phyloP scores from a whole-genome alignment of 2,888 invertebrate genomes.

The Tuta absoluta region DNA sequence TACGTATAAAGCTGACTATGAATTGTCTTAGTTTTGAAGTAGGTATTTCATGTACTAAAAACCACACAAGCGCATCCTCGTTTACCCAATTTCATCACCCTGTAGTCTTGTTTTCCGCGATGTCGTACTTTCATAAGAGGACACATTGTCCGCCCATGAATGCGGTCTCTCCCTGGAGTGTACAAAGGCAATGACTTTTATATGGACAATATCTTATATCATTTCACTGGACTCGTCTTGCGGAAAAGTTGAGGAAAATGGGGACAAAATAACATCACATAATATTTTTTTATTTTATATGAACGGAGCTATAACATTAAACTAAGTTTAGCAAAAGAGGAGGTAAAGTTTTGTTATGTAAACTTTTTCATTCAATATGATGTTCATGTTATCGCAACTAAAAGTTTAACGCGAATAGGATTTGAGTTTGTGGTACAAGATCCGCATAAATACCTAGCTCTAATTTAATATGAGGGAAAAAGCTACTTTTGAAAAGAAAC shows the following conservation, averaged over 20 bases:
- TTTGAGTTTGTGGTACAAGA: too few relatives aligned
- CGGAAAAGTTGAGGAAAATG: not conserved
- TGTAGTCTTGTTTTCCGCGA: not conserved
- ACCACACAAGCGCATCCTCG: not conserved
- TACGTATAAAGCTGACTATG: too few relatives aligned
- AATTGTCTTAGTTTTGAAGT: too few relatives aligned
- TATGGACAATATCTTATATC: slow-evolving; percentile 9
- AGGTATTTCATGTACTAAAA: not conserved
- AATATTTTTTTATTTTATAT: not conserved
- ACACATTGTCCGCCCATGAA: slow-evolving; percentile 2
- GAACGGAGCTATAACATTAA: not conserved
- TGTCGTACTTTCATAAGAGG: not conserved
- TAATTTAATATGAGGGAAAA: too few relatives aligned
- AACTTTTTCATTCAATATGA: too few relatives aligned
- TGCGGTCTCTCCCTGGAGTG: not conserved
- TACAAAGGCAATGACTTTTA: slow-evolving; percentile 16
- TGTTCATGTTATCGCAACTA: too few relatives aligned
- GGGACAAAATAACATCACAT: not conserved
- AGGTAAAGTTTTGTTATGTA: not conserved
- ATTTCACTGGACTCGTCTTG: slow-evolving; percentile 4
- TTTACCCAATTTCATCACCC: not conserved
- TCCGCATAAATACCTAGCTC: too few relatives aligned
- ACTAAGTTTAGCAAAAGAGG: not conserved
- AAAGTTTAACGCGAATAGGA: too few relatives aligned
- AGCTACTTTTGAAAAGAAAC: too few relatives aligned